phyloP scores from a whole-genome alignment of 2,113 vertebrate genomes.

The Phylloscopus trochilus region DNA sequence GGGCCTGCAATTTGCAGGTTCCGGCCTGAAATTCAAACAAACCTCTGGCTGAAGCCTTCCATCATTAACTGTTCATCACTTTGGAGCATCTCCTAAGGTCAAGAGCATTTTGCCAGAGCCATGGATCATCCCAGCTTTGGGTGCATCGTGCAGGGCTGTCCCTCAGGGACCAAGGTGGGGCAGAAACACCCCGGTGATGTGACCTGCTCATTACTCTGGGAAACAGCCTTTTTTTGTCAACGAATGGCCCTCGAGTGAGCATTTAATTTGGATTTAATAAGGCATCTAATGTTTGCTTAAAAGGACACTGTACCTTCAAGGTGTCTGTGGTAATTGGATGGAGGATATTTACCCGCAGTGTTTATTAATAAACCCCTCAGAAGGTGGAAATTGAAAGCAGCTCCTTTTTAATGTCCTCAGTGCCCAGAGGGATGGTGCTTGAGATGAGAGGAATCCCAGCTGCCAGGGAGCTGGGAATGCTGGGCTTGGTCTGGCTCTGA shows the following conservation, averaged over 20 bases:
- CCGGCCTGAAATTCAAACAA: conserved; percentile 15
- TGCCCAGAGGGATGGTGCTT: not conserved
- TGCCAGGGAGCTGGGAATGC: not conserved
- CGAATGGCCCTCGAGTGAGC: not conserved
- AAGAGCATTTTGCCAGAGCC: not conserved
- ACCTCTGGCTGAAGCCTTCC: not conserved
- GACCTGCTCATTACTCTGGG: not conserved
- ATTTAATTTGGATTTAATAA: conserved; percentile 1
- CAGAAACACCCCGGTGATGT: not conserved
- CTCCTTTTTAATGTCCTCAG: not conserved
- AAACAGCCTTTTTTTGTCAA: not conserved
- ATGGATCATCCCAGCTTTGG: not conserved
- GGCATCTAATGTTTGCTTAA: not conserved
- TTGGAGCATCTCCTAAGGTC: conserved; percentile 26
- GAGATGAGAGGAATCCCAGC: not conserved
- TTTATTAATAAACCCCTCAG: conserved; percentile 42
- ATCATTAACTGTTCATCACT: conserved; percentile 11
- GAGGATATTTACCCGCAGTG: not conserved
- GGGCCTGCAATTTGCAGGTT: not conserved
- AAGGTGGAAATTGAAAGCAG: conserved; percentile 10
- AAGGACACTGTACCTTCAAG: conserved; percentile 22
- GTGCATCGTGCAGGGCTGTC: not conserved
- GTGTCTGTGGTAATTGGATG: conserved; percentile 40
- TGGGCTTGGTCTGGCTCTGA: fast-evolving
- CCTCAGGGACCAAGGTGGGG: not conserved